Conservation (phyloP, 2,113 vertebrate genomes). For the Labeo catla region DNA sequence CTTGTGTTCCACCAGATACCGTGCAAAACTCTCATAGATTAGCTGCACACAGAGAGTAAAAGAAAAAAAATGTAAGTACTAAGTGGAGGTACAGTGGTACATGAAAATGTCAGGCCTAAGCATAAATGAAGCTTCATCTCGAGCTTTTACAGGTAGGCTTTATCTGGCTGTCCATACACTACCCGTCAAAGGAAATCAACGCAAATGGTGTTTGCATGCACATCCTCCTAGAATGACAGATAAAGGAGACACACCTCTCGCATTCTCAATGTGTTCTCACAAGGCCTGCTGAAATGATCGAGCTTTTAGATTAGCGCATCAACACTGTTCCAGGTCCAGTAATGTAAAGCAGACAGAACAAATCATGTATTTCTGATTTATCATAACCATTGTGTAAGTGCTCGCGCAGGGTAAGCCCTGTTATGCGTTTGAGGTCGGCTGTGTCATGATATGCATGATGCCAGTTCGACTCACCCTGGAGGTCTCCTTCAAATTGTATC, state of each 20-base stretch:
- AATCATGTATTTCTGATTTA: neutral
- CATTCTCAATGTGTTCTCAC: neutral
- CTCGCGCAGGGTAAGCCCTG: neutral
- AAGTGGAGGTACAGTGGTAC: neutral
- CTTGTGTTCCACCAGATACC: conserved; percentile 88
- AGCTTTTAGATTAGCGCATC: neutral
- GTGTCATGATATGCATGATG: conserved; percentile 14
- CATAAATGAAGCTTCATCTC: neutral
- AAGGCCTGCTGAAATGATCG: neutral
- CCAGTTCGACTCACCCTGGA: conserved; percentile 81
- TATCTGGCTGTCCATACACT: neutral
- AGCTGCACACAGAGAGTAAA: conserved; percentile 75
- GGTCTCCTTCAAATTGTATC: conserved; percentile 86
- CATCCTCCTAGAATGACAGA: neutral
- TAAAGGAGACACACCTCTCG: neutral
- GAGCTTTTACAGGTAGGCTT: neutral
- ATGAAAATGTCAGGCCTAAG: neutral
- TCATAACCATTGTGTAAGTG: neutral
- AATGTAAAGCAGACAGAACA: neutral
- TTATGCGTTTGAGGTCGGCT: neutral
- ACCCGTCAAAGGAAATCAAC: neutral
- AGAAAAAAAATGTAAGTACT: neutral
- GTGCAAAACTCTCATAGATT: conserved; percentile 93
- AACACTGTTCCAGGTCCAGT: neutral
- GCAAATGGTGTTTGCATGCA: neutral